Evolutionary conservation across 2,797 vertebrate genomes (phyloP), one percentile per base, ranked within the genome.

Genomic region (Choloepus didactylus): DNA sequence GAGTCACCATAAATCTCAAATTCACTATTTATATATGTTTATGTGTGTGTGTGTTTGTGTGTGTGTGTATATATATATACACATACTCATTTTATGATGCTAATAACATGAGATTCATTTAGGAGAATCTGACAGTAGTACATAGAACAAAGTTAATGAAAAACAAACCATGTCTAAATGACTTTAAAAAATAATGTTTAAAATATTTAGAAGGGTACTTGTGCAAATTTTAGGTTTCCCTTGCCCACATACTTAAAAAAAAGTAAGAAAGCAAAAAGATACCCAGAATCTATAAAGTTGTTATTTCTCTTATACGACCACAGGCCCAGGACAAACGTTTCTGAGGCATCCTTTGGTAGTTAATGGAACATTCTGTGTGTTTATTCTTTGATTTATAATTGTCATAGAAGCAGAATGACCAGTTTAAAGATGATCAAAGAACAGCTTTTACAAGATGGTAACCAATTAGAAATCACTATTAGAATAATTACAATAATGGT

Each of bases 401-500:
- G 49, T 83, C 54, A 2, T 18, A 27, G 16, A 46, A 80, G 66
- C 46, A 46, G 11, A 73, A 18, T 70, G 25, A 77, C 31, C 21
- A 35, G 72, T 83, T 70, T 70, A 69, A 92, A 83, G 35, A 66
- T 19, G 15, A 75, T 87, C 93, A 80, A 70, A 84, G 59, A 51
- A 38, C 0, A 51, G 82, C 75, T 93, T 95, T 93, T 73, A 75
- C 44, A 89, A 79, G 46, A 81, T 77, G 91, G 87, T 85, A 75
- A 84, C 75, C 54, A 95, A 93, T 96, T 92, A 96, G 92, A 64
- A 94, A 69, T 73, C 54, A 41, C 46, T 72, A 70, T 72, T 91
- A 70, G 9, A 62, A 46, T 76, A 86, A 95, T 89, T 91, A 89
- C 0, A 69, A 21, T 82, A 82, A 77, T 29, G 14, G 41, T 76